Base-by-base conservation (phyloP, 2,113 vertebrate species). In the Gambusia holbrooki region DNA sequence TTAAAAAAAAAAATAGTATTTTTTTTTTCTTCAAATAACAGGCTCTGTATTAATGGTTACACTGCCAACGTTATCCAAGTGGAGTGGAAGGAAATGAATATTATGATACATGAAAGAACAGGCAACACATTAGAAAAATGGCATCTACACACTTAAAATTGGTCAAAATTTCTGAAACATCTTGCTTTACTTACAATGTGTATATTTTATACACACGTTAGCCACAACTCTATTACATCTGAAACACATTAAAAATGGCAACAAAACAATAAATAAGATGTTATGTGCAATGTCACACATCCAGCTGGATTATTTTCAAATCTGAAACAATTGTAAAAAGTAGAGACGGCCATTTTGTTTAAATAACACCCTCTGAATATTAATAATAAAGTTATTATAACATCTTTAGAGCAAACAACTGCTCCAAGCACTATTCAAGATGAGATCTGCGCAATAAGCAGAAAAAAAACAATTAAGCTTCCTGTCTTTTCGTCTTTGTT, bases 231-330 rank as follows among this genome's bases (percentile, higher is more conserved):
- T 66, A 6, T 66, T 91, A 88, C 86, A 93, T 92, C 92, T 91
- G 92, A 93, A 92, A 93, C 92, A 89, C 86, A 37, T 88, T 87
- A 91, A 91, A 91, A 91, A 93, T 89, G 84, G 88, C 86, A 92
- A 88, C 73, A 88, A 92, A 92, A 91, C 82, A 93, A 94, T 94
- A 95, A 94, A 95, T 94, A 93, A 93, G 92, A 93, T 83, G 84
- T 92, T 91, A 91, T 93, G 91, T 93, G 92, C 91, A 93, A 91
- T 91, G 87, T 92, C 81, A 92, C 61, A 73, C 89, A 90, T 89
- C 87, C 88, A 87, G 90, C 88, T 92, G 90, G 82, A 91, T 91
- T 92, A 89, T 90, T 74, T 85, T 93, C 81, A 88, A 89, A 90
- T 75, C 88, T 90, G 69, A 86, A 58, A 89, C 73, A 90, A 90